phyloP scores from a whole-genome alignment of 2,113 vertebrate genomes.

The Tylochromis polylepis region DNA sequence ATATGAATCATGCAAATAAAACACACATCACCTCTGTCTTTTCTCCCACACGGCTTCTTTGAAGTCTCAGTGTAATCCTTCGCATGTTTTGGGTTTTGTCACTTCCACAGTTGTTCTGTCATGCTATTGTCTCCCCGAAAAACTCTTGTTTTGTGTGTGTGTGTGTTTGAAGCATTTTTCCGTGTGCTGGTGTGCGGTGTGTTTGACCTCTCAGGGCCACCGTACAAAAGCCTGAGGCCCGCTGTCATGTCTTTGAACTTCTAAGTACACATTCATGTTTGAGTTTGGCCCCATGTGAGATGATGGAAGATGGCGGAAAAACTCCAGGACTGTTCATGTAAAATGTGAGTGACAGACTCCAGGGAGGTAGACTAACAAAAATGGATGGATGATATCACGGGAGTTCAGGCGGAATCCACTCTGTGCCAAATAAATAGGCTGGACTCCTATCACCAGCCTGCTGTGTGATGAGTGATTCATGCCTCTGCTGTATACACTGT shows the following conservation, averaged over 20 bases:
- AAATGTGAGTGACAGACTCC: background rate
- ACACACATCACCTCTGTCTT: background rate
- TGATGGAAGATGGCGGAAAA: background rate
- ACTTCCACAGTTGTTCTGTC: background rate
- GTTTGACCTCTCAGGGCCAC: background rate
- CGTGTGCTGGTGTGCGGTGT: background rate
- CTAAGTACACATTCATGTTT: background rate
- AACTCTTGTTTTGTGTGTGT: background rate
- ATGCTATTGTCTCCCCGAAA: background rate
- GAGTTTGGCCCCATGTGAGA: background rate
- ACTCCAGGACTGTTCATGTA: background rate
- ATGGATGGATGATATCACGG: background rate
- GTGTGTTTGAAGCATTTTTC: background rate
- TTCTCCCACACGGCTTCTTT: background rate
- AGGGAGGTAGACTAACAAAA: background rate
- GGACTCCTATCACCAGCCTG: background rate
- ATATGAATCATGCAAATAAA: background rate
- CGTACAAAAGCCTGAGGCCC: background rate
- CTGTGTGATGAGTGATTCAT: background rate
- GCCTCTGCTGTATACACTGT: background rate
- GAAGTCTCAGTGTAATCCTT: background rate
- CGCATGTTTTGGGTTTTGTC: background rate
- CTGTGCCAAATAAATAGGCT: background rate
- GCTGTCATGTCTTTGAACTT: background rate
- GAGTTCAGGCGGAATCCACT: background rate